Percentiles rank a stretch among this genome's conserved stretches.
Conservation (phyloP, 2,113 vertebrate genomes). For the Eubucco bourcierii region DNA sequence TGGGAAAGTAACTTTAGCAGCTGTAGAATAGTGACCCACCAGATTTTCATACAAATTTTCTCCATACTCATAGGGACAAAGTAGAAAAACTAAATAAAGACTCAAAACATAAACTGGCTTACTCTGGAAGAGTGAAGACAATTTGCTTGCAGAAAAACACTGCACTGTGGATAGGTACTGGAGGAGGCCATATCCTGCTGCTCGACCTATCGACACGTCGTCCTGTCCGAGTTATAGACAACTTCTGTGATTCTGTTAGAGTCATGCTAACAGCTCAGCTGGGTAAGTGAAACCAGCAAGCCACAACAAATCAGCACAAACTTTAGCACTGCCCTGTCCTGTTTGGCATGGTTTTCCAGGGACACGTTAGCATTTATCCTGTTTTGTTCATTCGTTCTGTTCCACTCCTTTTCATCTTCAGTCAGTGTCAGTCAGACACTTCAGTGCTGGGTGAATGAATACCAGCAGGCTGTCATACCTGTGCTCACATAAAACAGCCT, state of each 20-base stretch:
- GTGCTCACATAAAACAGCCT: background rate
- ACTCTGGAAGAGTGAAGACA: constrained; percentile 86
- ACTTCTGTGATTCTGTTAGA: constrained; percentile 82
- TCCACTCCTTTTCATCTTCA: background rate
- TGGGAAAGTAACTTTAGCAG: background rate
- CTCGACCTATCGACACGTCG: constrained; percentile 87
- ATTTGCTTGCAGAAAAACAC: constrained; percentile 87
- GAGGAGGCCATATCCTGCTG: constrained; percentile 88
- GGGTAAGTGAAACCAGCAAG: constrained; percentile 69
- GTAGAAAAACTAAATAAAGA: constrained; percentile 60
- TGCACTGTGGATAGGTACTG: constrained; percentile 91
- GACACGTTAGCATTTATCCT: background rate
- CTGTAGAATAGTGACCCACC: background rate
- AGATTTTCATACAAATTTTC: background rate
- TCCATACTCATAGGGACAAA: constrained; percentile 69
- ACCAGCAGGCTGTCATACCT: background rate
- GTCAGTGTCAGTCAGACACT: background rate
- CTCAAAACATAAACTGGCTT: constrained; percentile 65
- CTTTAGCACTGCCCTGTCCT: background rate
- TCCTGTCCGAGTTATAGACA: constrained; percentile 79
- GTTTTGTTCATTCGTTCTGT: background rate
- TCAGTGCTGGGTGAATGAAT: background rate
- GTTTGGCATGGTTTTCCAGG: background rate
- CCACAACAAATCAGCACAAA: background rate
- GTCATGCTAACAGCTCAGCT: constrained; percentile 80